Conservation (phyloP, 2,797 vertebrate species). For the Cercopithecus petaurista region DNA sequence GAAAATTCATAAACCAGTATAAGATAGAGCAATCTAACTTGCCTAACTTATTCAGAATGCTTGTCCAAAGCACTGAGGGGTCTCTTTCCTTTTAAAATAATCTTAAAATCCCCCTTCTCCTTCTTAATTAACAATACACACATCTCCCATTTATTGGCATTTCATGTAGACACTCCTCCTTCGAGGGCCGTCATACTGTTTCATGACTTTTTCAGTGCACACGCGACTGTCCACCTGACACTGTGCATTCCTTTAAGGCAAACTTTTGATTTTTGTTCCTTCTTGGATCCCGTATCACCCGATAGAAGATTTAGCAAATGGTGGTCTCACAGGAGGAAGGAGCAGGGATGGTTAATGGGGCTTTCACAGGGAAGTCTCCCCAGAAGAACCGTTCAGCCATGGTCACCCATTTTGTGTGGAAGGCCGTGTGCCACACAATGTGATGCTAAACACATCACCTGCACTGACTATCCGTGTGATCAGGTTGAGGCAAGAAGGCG, state of each 20-base stretch:
- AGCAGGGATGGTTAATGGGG: neutral
- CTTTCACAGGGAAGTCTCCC: neutral
- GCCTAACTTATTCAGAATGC: neutral
- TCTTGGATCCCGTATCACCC: neutral
- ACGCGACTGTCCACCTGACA: neutral
- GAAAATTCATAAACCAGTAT: neutral
- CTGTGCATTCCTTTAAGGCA: neutral
- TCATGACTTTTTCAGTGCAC: neutral
- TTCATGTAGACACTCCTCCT: neutral
- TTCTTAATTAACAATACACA: neutral
- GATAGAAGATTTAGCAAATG: neutral
- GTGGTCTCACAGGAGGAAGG: neutral
- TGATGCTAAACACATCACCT: fast-evolving
- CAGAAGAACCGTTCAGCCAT: neutral
- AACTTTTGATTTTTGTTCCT: neutral
- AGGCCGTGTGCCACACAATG: neutral
- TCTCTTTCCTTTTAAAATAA: neutral
- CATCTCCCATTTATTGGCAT: neutral
- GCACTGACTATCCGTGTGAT: fast-evolving
- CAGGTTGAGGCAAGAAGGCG: fast-evolving
- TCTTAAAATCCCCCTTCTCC: neutral
- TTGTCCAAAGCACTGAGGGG: neutral
- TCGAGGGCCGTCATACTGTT: neutral
- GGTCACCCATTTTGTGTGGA: fast-evolving
- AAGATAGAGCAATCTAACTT: neutral